Base-by-base conservation (phyloP, 2,113 vertebrate genomes). In the Phaethon lepturus region DNA sequence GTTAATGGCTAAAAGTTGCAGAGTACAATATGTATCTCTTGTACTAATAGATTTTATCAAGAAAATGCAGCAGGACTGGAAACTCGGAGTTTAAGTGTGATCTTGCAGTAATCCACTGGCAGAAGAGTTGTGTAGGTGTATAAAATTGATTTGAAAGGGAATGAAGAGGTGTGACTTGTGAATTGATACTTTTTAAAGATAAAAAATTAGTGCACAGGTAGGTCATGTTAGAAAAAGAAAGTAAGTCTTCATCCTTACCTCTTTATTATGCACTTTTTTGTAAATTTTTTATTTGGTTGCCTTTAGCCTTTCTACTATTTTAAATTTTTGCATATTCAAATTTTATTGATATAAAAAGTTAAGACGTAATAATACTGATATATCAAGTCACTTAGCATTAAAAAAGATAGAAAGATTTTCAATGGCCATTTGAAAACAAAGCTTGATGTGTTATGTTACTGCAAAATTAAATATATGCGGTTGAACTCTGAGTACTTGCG, bases 141-240 rank as follows among this genome's bases (percentile, higher is more conserved):
- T 89, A 60, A 95, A 81, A 72, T 75, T 78, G 31, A 71, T 75
- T 77, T 95, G 40, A 93, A 93, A 87, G 62, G 86, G 84, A 86
- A 78, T 60, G 66, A 95, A 88, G 88, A 95, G 88, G 90, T 88
- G 86, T 92, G 71, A 87, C 25, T 86, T 93, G 29, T 75, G 60
- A 92, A 89, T 88, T 91, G 86, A 22, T 95, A 38, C 59, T 94
- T 93, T 91, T 95, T 89, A 74, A 83, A 80, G 79, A 71, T 80
- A 50, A 92, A 90, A 90, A 88, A 80, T 56, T 9, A 89, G 73
- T 75, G 78, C 75, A 92, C 20, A 31, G 33, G 29, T 95, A 87
- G 82, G 64, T 87, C 66, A 29, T 64, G 25, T 86, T 94, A 93
- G 38, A 66, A 91, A 81, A 86, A 90, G 56, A 85, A 90, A 50